Percentiles rank a stretch among this genome's conserved stretches.
These are phyloP conservation scores for Dinoponera quadriceps DNA, from an alignment of 1,140 invertebrate species.

Conservation along the genomic window DNA sequence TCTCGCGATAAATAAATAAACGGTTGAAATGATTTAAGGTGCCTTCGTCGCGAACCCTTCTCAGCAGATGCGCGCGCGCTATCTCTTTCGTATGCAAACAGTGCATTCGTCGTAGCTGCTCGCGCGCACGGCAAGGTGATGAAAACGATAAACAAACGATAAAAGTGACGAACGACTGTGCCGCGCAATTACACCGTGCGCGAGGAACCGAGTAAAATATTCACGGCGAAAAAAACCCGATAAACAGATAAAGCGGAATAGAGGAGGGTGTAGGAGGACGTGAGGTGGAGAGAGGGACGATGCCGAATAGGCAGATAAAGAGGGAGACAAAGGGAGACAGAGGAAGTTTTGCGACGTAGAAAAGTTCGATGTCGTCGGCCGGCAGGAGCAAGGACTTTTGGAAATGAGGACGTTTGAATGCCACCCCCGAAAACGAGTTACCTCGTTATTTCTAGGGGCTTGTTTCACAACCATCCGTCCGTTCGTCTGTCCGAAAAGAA, in stretches of 20 bases:
- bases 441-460: slow-evolving; percentile 76
- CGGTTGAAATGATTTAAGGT: background rate
- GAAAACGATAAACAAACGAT: background rate
- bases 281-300: background rate
- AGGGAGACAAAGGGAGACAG: slow-evolving; percentile 10
- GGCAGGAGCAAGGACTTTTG: slow-evolving; percentile 58
- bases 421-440: slow-evolving; percentile 73
- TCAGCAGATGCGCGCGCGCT: background rate
- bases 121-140: background rate
- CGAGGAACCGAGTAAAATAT: slow-evolving; percentile 5
- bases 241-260: slow-evolving; percentile 4
- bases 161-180: background rate
- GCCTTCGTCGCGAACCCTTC: background rate
- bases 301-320: slow-evolving; percentile 40
- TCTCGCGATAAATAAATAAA: slow-evolving; percentile 1
- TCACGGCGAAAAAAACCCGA: background rate
- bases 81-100: background rate
- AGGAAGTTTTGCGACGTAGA: slow-evolving; percentile 27
- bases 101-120: background rate
- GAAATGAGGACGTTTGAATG: slow-evolving; percentile 77
- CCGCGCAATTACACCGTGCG: background rate
- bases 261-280: background rate
- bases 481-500: background rate
- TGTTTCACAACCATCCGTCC: slow-evolving; percentile 57
- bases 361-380: slow-evolving; percentile 54